A percentile compares a stretch with the other conserved stretches of the same genome.
These are phyloP conservation scores for Ptiloglossa arizonensis DNA, from an alignment of 1,140 invertebrate species.

Conservation along the genomic window DNA sequence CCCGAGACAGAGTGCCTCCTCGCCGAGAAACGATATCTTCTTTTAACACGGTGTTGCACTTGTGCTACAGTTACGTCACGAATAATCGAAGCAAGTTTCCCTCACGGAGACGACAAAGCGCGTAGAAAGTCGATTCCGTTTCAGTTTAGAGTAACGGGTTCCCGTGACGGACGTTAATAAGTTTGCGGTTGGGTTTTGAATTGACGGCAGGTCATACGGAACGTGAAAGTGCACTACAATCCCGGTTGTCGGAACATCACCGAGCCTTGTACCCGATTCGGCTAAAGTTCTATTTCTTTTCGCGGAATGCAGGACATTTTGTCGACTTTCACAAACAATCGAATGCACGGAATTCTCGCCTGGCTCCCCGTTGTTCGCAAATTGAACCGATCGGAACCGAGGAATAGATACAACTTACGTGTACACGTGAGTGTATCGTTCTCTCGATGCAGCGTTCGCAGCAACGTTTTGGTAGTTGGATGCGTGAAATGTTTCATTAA, in stretches of 20 bases:
- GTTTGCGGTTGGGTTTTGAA: slow-evolving; percentile 62
- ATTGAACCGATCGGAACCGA: too few relatives aligned
- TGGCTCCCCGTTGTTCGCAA: too few relatives aligned
- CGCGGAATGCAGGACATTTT: not conserved
- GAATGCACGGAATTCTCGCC: too few relatives aligned
- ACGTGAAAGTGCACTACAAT: slow-evolving; percentile 57
- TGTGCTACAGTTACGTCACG: not conserved
- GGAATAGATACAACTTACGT: too few relatives aligned
- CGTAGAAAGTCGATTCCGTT: slow-evolving; percentile 34
- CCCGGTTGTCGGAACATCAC: slow-evolving; percentile 23
- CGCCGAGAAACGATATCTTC: not conserved
- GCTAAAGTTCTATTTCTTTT: slow-evolving; percentile 35
- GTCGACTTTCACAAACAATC: not conserved
- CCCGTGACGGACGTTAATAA: slow-evolving; percentile 61
- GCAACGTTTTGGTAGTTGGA: too few relatives aligned
- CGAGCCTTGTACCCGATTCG: slow-evolving; percentile 18
- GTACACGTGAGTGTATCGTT: too few relatives aligned
- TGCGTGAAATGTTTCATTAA: not conserved
- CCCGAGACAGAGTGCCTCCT: too few relatives aligned
- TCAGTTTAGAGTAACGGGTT: slow-evolving; percentile 35
- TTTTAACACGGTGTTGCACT: not conserved
- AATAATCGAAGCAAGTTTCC: not conserved
- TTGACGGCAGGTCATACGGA: slow-evolving; percentile 58
- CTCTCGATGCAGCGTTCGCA: too few relatives aligned
- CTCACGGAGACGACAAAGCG: slow-evolving; percentile 15